Base-by-base conservation (phyloP, 1,140 invertebrate species). In the Phocides pigmalion region DNA sequence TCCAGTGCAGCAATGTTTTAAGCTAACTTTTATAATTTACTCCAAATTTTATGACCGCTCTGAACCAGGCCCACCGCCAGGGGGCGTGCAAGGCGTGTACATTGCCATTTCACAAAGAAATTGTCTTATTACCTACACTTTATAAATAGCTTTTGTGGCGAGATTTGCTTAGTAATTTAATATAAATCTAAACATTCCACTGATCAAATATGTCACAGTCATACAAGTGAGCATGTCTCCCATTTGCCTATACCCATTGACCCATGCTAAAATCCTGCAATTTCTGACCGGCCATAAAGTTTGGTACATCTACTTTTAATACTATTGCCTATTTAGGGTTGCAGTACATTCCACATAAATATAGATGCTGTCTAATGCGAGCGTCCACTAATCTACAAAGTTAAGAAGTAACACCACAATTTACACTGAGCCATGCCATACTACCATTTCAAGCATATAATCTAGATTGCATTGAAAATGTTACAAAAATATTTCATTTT, bases 401-500 rank as follows among this genome's bases (percentile, higher is more conserved):
- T 53, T 1, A 53, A 41, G 25, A 54, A 54, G 19, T 54, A 41
- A 41, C 51, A 54, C 51, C 51, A 54, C 37, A 39, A 41, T 41
- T 12, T 54, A 49, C 37, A 19, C 35, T 17, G 35, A 15, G 51
- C 37, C 50, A 54, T 54, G 51, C 51, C 37, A 25, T 20, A 37
- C 50, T 35, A 35, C 25, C 17, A 46, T 12, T 49, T 12, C 12
- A 17, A 37, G 16, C 35, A 16, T 53, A 39, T 37, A 19, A 1
- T 12, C 4, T 39, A 1, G n/a, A 32, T 8, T 32, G 28, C 28
- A 32, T 32, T 32, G 5, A 4, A 28, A 28, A 32, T 32, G n/a
- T 32, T 11, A 32, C 28, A 1, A 32, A 32, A 11, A 32, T 32
- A 2, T 32, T 11, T 11, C 2, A 22, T 22, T 8, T 11, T 32